These are phyloP conservation scores for Aporophyla lueneburgensis DNA, from an alignment of 2,888 invertebrate species.

Conservation along the genomic window DNA sequence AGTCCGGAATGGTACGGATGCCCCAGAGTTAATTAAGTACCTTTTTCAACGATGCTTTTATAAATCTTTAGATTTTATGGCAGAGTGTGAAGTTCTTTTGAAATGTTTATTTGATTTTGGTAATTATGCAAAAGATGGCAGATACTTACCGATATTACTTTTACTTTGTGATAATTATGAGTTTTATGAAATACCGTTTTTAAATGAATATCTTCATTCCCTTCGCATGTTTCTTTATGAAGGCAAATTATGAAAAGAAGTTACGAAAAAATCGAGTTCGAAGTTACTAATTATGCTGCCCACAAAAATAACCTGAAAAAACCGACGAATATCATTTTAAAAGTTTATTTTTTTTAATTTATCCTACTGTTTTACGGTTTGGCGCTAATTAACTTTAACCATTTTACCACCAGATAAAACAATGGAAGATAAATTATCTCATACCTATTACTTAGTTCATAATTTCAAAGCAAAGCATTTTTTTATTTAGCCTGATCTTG, in stretches of 20 bases:
- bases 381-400: too few relatives aligned
- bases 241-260: neutral
- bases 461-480: neutral
- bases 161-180: constrained; percentile 9
- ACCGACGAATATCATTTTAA: neutral
- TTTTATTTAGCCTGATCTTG: neutral
- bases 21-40: constrained; percentile 49
- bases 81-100: constrained; percentile 1
- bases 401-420: neutral
- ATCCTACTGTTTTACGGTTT: too few relatives aligned
- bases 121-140: neutral
- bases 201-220: constrained; percentile 14
- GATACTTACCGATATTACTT: neutral
- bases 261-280: neutral
- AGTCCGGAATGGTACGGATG: constrained; percentile 27
- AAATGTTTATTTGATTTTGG: constrained; percentile 30
- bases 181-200: constrained; percentile 1
- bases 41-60: constrained; percentile 25
- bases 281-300: constrained; percentile 2
- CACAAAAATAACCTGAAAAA: constrained; percentile 5
- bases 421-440: too few relatives aligned
- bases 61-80: constrained; percentile 29
- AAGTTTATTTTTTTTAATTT: too few relatives aligned
- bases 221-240: neutral
- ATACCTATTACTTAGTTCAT: neutral